Conservation (phyloP, 2,113 vertebrate species). For the Sinosuthora webbiana region DNA sequence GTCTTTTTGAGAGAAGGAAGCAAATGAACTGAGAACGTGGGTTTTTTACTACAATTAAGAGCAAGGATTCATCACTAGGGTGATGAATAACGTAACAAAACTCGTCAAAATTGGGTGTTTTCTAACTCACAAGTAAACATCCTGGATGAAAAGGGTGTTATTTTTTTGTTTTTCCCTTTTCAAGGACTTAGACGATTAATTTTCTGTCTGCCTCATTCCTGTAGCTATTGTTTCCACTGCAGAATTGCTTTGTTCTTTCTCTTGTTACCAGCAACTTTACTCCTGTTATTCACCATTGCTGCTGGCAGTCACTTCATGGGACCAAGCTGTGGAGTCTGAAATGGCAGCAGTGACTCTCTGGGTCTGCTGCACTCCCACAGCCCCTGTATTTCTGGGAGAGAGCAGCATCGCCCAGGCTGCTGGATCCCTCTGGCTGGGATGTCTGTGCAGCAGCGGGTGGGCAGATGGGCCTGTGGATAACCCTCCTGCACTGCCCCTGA, state of each 20-base stretch:
- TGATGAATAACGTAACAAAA: background rate
- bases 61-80: background rate
- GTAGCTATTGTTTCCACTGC: background rate
- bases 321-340: background rate
- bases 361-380: background rate
- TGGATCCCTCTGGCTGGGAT: background rate
- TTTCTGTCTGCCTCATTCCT: background rate
- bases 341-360: background rate
- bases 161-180: background rate
- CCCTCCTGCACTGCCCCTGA: background rate
- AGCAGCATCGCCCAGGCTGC: background rate
- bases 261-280: background rate
- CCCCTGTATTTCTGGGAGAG: background rate
- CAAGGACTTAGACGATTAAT: background rate
- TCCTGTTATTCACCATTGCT: background rate
- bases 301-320: background rate
- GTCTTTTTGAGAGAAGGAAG: background rate
- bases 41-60: background rate
- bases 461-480: background rate
- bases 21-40: background rate
- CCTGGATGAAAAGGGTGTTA: background rate
- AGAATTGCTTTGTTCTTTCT: background rate
- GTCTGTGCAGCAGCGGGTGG: fast-evolving
- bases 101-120: background rate
- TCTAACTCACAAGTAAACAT: background rate